Evolutionary conservation across 2,888 invertebrate species (phyloP), one percentile per base, ranked within the genome.

Genomic region (Pristionchus japonicus): DNA sequence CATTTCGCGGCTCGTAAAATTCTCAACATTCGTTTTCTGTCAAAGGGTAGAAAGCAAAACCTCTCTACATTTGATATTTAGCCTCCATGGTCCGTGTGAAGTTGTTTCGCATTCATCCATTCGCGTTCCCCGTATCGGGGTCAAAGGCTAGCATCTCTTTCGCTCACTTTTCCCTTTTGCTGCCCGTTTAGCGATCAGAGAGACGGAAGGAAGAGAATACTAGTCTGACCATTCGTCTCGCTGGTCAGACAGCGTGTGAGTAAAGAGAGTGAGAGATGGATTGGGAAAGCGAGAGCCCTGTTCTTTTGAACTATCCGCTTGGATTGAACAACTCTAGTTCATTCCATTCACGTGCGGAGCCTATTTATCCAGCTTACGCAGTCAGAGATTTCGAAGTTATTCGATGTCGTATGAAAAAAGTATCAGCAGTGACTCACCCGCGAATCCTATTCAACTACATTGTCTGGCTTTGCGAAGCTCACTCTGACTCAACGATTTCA

Each of bases 221-320:
- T 43, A 6, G 43, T n/a, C n/a, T n/a, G n/a, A n/a, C n/a, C n/a
- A n/a, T n/a, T n/a, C n/a, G n/a, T n/a, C n/a, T n/a, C n/a, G n/a
- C n/a, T n/a, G n/a, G n/a, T 43, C 43, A 43, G 43, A 43, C 52
- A 27, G 23, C n/a, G n/a, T 37, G 31, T 37, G 37, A 70, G 70
- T n/a, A 34, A 67, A 37, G 34, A 23, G 37, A 70, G n/a, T 20
- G 52, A 57, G 57, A 57, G 57, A 57, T 9, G 9, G 57, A 57
- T 52, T 52, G 52, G n/a, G 57, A 23, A 57, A 57, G 57, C 23
- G 34, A 37, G 37, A 23, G 7, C n/a, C n/a, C n/a, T 37, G 70
- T 70, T 70, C 70, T 70, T 4, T 70, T 37, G 70, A 70, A 37
- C 70, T 37, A 70, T 70, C 70, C 57, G n/a, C n/a, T 57, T 57